Evolutionary conservation across 2,888 invertebrate genomes (phyloP).

Genomic region (Antheraea yamamai): DNA sequence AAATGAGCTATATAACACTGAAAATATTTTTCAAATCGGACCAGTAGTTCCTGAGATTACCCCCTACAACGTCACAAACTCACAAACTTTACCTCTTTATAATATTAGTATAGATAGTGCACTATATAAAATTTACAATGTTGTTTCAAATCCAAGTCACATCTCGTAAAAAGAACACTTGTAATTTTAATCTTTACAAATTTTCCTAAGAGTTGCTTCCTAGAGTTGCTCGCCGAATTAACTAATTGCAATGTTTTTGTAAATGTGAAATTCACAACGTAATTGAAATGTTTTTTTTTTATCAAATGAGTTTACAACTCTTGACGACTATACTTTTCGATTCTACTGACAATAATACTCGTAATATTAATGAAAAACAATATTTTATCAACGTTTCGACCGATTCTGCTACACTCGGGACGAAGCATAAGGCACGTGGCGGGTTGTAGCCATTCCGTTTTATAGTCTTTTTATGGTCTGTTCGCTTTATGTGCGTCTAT

Average conservation of each 20-base stretch:
- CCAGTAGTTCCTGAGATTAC: no score
- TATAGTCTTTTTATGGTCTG: conserved; percentile 46
- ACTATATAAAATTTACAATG: no score
- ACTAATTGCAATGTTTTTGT: not conserved
- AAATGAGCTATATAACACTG: no score
- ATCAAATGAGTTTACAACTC: not conserved
- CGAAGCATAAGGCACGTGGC: conserved; percentile 14
- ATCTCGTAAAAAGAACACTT: no score
- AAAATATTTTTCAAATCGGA: no score
- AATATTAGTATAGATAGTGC: no score
- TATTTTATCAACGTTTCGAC: conserved; percentile 1
- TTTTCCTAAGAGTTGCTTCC: no score
- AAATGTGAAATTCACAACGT: not conserved
- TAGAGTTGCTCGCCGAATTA: not conserved
- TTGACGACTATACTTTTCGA: not conserved
- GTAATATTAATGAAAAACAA: not conserved
- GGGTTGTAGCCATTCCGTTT: conserved; percentile 44
- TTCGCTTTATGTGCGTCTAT: conserved; percentile 38
- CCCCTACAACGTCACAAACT: no score
- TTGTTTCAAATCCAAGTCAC: no score
- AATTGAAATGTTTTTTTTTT: not conserved
- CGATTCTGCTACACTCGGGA: not conserved
- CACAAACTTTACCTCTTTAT: no score
- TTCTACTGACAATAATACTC: not conserved
- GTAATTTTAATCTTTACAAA: no score